Percentiles rank a stretch among this genome's conserved stretches.
phyloP scores from a whole-genome alignment of 2,888 invertebrate genomes.

The Agriopis aurantiaria region DNA sequence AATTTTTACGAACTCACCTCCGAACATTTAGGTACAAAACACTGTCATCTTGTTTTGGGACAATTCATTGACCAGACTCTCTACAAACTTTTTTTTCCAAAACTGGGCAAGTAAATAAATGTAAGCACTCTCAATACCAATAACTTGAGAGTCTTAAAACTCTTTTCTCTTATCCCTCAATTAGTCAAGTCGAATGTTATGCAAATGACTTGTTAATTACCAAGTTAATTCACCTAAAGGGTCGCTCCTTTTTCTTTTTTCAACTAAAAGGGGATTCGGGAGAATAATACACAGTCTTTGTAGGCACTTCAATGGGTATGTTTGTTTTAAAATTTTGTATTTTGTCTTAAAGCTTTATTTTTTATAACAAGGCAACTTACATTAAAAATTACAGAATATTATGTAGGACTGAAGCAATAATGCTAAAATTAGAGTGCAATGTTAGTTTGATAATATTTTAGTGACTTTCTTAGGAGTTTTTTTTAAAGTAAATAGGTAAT shows the following conservation, averaged over 20 bases:
- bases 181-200: constrained; percentile 71
- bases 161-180: constrained; percentile 56
- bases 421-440: too few species aligned
- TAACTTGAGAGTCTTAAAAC: constrained; percentile 40
- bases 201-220: constrained; percentile 73
- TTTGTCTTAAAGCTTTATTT: background rate
- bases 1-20: too few species aligned
- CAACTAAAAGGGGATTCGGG: constrained; percentile 18
- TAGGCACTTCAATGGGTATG: constrained; percentile 16
- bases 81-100: background rate
- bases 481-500: too few species aligned
- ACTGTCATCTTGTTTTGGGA: too few species aligned
- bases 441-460: too few species aligned
- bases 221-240: constrained; percentile 59
- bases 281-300: constrained; percentile 29
- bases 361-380: too few species aligned
- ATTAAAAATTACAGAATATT: too few species aligned
- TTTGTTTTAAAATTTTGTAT: constrained; percentile 2
- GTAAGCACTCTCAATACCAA: constrained; percentile 27
- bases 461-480: too few species aligned
- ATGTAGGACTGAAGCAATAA: too few species aligned
- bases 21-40: too few species aligned
- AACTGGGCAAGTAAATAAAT: background rate
- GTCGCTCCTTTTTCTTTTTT: constrained; percentile 29
- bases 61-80: too few species aligned